Conservation (phyloP, 2,797 vertebrate species). For the Anisognathus igniventris region DNA sequence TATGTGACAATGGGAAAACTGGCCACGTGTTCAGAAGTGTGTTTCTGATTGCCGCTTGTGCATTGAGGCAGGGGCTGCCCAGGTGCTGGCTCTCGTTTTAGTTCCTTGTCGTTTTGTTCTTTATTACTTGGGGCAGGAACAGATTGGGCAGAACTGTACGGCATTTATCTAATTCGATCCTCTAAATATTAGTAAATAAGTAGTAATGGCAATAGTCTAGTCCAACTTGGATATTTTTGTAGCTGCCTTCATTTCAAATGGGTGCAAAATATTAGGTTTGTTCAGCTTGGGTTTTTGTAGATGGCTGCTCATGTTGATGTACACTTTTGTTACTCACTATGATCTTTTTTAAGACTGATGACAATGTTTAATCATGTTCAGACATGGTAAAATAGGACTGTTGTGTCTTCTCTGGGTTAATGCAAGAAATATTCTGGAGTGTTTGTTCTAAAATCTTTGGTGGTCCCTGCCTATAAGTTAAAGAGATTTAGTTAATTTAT, state of each 20-base stretch:
- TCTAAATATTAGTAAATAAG: neutral
- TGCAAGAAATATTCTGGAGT: neutral
- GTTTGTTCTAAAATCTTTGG: neutral
- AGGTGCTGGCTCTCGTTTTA: neutral
- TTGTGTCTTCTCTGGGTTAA: neutral
- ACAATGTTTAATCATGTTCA: neutral
- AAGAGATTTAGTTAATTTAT: neutral
- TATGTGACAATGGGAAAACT: neutral
- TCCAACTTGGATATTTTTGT: neutral
- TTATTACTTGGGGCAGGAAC: neutral
- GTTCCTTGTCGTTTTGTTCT: neutral
- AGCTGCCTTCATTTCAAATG: neutral
- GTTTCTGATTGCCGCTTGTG: neutral
- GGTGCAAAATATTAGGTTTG: neutral
- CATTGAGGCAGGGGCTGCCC: neutral
- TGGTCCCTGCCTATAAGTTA: neutral
- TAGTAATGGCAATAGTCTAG: neutral
- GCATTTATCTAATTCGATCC: neutral
- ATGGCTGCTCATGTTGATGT: neutral
- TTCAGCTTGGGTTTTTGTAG: neutral
- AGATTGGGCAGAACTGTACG: neutral
- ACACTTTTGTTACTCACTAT: rapidly evolving
- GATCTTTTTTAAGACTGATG: neutral
- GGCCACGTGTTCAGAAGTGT: neutral
- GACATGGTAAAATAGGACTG: neutral